Base-by-base conservation (phyloP, 2,888 invertebrate species). In the Sphaerophoria rueppellii region DNA sequence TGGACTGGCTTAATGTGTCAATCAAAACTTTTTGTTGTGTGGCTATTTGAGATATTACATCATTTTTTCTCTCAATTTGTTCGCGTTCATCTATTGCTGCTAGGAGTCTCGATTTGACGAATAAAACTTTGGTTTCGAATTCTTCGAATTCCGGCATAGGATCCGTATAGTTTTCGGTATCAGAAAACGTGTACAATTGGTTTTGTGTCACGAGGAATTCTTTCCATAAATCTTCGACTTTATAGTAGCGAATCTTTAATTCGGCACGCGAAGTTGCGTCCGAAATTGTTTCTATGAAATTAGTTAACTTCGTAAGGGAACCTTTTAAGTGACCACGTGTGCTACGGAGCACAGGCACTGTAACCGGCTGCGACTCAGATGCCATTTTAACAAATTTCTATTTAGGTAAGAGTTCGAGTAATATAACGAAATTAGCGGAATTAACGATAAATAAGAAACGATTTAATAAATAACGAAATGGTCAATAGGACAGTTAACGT, bases 1-100 rank as follows among this genome's bases (percentile, higher is more conserved):
- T 52, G 9, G 73, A 34, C 24, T 65, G 54, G 9, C 12, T 57
- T 63, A 74, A 16, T 0, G 55, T 48, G 4, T 63, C 63, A 48
- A 63, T 16, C 35, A 74, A 55, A 16, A 6, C 6, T 24, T 57
- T 55, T 63, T 74, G 73, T 11, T 74, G 63, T 7, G n/a, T n/a
- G 48, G 67, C 67, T 24, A 67, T 40, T n/a, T 67, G 67, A 5
- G 52, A 14, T 4, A 70, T 35, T 0, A 57, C 6, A 48, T 70
- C 48, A 1, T 54, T 43, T 12, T 9, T 69, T 55, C 55, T 55
- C 5, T 69, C 55, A 0, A 6, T 2, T 35, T 57, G 57, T 16
- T 70, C 70, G 11, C 65, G 67, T 34, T 57, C 50, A 5, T n/a
- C 34, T 0, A 67, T 74, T 12, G 57, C 72, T 1, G 72, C 35